Evolutionary conservation across 1,140 invertebrate species (phyloP).

Genomic region (Nasonia longicornis): DNA sequence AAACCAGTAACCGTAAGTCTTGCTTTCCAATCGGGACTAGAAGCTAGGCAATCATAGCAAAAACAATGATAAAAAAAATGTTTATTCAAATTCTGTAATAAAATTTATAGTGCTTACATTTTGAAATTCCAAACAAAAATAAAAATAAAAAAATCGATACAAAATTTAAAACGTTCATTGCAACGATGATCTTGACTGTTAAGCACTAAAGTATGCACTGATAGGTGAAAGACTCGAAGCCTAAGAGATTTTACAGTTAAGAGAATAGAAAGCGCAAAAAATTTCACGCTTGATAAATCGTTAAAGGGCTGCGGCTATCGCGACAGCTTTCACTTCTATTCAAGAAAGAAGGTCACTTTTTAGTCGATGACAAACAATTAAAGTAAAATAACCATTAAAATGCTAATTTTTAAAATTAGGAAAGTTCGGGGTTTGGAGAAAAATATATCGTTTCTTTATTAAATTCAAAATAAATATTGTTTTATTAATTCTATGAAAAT

Average conservation of each 20-base stretch:
- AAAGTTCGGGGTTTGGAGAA: background rate
- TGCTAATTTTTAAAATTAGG: background rate
- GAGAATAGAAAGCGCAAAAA: conserved; percentile 22
- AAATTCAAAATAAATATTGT: too few species aligned
- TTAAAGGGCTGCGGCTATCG: conserved; percentile 1
- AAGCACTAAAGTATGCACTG: background rate
- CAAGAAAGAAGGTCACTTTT: conserved; percentile 36
- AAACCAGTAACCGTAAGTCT: conserved; percentile 50
- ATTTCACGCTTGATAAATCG: conserved; percentile 9
- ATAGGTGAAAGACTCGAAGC: background rate
- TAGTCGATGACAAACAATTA: background rate
- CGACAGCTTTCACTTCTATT: conserved; percentile 32
- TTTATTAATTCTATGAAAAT: too few species aligned
- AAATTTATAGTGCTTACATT: conserved; percentile 19
- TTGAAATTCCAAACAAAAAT: background rate
- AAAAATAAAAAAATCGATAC: conserved; percentile 14
- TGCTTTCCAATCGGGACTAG: conserved; percentile 35
- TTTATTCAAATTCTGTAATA: background rate
- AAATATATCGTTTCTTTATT: too few species aligned
- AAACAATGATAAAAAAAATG: background rate
- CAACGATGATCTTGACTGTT: background rate
- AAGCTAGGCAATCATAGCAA: conserved; percentile 16
- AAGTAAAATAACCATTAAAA: background rate
- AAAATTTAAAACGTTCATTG: conserved; percentile 31
- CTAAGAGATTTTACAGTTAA: background rate